Conservation (phyloP, 2,113 vertebrate species). For the rat (Rattus norvegicus) region DNA sequence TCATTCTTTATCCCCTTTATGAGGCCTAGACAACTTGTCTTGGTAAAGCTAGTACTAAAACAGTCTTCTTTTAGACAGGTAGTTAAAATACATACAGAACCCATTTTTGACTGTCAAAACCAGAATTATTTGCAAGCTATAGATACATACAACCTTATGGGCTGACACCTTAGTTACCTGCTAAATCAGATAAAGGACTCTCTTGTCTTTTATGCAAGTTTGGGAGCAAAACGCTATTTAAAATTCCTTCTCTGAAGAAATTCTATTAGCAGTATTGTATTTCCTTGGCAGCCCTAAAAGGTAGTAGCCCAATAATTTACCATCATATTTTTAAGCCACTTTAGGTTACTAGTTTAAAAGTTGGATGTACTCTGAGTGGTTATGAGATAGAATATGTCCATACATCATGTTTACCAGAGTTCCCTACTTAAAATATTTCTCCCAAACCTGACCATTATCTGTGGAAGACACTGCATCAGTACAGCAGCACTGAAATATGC, state of each 20-base stretch:
- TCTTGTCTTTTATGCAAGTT: slow-evolving; percentile 76
- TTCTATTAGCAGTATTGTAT: slow-evolving; percentile 68
- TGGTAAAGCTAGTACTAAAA: slow-evolving; percentile 81
- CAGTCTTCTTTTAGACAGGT: slow-evolving; percentile 81
- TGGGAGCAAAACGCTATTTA: slow-evolving; percentile 69
- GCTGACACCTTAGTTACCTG: slow-evolving; percentile 84
- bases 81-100: slow-evolving; percentile 83
- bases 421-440: not conserved
- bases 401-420: not conserved
- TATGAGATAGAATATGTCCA: not conserved
- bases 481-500: not conserved
- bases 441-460: not conserved
- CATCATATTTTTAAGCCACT: slow-evolving; percentile 53
- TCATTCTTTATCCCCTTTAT: slow-evolving; percentile 78
- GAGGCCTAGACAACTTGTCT: slow-evolving; percentile 81
- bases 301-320: slow-evolving; percentile 59
- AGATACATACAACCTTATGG: slow-evolving; percentile 78
- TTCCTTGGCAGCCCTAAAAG: slow-evolving; percentile 64
- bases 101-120: slow-evolving; percentile 86
- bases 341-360: slow-evolving; percentile 41
- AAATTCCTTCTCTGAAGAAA: slow-evolving; percentile 71
- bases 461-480: not conserved
- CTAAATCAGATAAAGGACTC: slow-evolving; percentile 83
- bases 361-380: not conserved
- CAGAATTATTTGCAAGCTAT: slow-evolving; percentile 84